phyloP scores from a whole-genome alignment of 64 coral and sea anemone species.

The Montipora efflorescens region DNA sequence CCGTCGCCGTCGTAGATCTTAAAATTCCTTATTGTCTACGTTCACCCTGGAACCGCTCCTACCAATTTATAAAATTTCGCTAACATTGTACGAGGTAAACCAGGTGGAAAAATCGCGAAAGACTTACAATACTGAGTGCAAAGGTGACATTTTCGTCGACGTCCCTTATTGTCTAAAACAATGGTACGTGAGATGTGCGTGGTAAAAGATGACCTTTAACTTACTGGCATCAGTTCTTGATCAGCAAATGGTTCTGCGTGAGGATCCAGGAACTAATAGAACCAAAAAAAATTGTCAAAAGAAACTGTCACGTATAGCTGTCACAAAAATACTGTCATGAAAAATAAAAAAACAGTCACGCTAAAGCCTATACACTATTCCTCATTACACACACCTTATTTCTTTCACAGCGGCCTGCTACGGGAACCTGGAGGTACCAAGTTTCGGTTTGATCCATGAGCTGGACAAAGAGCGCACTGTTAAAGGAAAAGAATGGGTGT shows the following conservation, averaged over 20 bases:
- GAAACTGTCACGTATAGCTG: not conserved
- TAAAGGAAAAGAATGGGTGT: not conserved
- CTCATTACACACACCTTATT: conserved; percentile 7
- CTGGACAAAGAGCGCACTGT: conserved; percentile 88
- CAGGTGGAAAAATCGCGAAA: no score
- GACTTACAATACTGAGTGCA: no score
- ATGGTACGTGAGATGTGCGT: not conserved
- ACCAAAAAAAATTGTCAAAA: conserved; percentile 7
- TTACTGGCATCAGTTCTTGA: conserved; percentile 67
- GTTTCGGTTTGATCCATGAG: conserved; percentile 94
- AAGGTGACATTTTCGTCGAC: no score
- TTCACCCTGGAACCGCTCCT: no score
- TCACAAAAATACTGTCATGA: not conserved
- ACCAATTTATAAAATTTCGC: no score
- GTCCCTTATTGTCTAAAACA: no score
- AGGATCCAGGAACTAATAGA: conserved; percentile 68
- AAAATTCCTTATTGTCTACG: no score
- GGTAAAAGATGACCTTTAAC: not conserved
- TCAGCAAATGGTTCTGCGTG: conserved; percentile 70
- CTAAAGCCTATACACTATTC: not conserved
- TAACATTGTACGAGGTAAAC: no score
- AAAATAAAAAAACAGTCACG: not conserved
- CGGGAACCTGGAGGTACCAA: conserved; percentile 81
- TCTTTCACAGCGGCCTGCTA: conserved; percentile 21
- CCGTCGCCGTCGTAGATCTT: no score